These are phyloP conservation scores for Mormyrops attenuatus DNA, from an alignment of 2,797 vertebrate species.

Conservation along the genomic window DNA sequence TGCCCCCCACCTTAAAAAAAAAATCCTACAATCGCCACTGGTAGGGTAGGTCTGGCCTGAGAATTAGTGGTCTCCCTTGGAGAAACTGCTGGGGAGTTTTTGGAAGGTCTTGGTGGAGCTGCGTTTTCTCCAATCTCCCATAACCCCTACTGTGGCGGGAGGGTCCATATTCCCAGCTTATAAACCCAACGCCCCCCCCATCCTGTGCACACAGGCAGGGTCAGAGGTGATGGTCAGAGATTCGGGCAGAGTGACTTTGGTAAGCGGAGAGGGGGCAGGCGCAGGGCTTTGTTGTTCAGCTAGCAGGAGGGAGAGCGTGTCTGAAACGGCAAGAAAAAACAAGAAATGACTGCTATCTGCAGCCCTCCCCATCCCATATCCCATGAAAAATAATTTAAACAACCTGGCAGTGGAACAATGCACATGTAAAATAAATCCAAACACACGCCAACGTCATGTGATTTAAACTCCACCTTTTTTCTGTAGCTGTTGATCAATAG, in stretches of 20 bases:
- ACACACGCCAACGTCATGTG: not conserved
- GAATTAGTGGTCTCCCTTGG: not conserved
- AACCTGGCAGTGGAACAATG: not conserved
- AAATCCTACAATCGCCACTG: not conserved
- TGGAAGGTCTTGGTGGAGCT: not conserved
- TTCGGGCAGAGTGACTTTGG: not conserved
- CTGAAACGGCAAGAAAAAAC: not conserved
- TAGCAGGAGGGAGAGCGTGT: not conserved
- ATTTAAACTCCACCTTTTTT: not conserved
- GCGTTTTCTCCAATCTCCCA: not conserved
- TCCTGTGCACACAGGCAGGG: not conserved
- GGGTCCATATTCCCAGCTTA: not conserved
- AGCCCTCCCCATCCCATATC: not conserved
- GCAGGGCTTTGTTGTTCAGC: constrained; percentile 21
- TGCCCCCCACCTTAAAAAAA: not conserved
- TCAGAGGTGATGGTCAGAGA: not conserved
- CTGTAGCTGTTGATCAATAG: not conserved
- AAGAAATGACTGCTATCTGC: not conserved
- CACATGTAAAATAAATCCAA: not conserved
- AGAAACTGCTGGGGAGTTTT: not conserved
- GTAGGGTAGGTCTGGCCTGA: not conserved
- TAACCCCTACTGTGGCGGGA: not conserved
- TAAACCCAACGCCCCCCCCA: not conserved
- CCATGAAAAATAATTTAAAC: not conserved
- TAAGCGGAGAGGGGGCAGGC: not conserved